Base-by-base conservation (phyloP, 2,113 vertebrate species). In the Corapipo altera region DNA sequence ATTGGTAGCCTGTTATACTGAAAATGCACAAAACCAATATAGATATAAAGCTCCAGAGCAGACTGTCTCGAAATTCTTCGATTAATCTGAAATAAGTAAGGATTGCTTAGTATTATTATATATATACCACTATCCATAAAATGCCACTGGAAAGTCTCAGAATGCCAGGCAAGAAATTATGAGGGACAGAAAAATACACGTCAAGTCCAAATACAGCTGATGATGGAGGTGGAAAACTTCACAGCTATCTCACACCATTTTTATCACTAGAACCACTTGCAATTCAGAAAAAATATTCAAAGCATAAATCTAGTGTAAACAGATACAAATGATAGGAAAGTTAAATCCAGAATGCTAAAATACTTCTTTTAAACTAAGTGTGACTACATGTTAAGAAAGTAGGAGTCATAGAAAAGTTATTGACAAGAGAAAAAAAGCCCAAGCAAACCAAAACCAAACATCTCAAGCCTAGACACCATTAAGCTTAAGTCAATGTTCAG, bases 361-460 rank as follows among this genome's bases (percentile, higher is more conserved):
- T 11, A 8, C 4, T 22, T 59, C 7, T 75, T 88, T 82, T 32
- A 61, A 59, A 27, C 3, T 46, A 66, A 35, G 7, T 23, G n/a
- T 67, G 22, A n/a, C 9, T 55, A 4, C 16, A 65, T 0, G 2
- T 55, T 67, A 65, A 85, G n/a, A 65, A 59, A 55, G 13, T 11
- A 84, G 21, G 18, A 41, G 5, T 30, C 6, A 10, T n/a, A 62
- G 35, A 88, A 51, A 22, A 43, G 49, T 23, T 86, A 83, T 11
- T 84, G 44, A 55, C 46, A 70, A 69, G 6, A 0, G 2, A 15
- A 21, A 41, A 58, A 35, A 49, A 30, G 35, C 4, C 10, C 19
- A n/a, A 30, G 2, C 0, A 1, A 64, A 28, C 19, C 5, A 20
- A 75, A 8, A 9, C 6, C 11, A 76, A 57, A n/a, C 8, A 24